These are phyloP conservation scores for Chironex yamaguchii DNA, from an alignment of 30 jellyfish, hydroid and myxozoan genomes.

Conservation along the genomic window DNA sequence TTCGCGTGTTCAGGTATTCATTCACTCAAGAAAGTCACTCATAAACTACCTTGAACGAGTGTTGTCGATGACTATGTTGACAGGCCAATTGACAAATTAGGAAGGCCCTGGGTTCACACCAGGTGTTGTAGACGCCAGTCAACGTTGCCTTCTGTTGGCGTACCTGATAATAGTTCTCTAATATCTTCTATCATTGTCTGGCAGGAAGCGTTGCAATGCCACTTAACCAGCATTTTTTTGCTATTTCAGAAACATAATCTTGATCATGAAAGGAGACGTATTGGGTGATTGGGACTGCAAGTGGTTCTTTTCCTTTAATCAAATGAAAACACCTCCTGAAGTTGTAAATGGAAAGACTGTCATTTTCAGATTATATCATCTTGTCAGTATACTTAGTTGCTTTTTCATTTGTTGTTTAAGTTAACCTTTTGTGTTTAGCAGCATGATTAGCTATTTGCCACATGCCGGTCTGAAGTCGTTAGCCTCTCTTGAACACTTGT, in stretches of 20 bases:
- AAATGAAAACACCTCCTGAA: constrained; percentile 79
- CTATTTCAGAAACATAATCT: constrained; percentile 66
- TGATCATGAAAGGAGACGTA: constrained; percentile 75
- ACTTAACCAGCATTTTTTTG: not conserved
- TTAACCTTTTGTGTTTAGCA: not conserved
- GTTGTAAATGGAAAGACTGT: constrained; percentile 39
- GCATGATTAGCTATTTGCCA: not conserved
- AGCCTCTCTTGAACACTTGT: no score
- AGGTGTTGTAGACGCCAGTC: no score
- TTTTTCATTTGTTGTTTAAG: not conserved
- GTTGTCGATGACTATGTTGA: no score
- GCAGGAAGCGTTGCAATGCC: not conserved
- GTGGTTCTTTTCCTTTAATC: constrained; percentile 84
- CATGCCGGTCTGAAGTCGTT: no score
- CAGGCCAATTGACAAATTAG: no score
- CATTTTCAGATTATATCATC: constrained; percentile 61
- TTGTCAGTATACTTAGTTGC: constrained; percentile 19
- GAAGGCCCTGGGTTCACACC: no score
- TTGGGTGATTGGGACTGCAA: constrained; percentile 84
- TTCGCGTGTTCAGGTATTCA: no score
- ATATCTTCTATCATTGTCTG: no score
- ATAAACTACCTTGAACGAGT: no score
- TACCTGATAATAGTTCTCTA: no score
- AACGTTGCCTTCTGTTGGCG: no score
- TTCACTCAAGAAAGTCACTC: no score